A percentile compares a stretch with the other conserved stretches of the same genome.
These are phyloP conservation scores for Acrocephalus arundinaceus DNA, from an alignment of 2,113 vertebrate species.

Conservation along the genomic window DNA sequence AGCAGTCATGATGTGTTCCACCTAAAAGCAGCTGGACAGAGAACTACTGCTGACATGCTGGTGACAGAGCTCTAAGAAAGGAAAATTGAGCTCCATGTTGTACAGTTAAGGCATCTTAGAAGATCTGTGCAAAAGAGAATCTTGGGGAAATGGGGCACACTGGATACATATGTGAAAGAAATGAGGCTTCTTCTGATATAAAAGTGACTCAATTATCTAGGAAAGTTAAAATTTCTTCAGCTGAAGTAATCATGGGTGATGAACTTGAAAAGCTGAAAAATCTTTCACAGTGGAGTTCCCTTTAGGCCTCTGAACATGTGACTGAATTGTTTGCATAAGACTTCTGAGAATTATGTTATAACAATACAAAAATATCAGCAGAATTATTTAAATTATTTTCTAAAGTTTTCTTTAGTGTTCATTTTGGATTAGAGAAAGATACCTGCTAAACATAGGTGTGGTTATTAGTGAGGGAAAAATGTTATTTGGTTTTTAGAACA, in stretches of 20 bases:
- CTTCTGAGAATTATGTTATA: neutral
- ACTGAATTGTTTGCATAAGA: neutral
- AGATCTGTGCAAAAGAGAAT: neutral
- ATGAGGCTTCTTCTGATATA: neutral
- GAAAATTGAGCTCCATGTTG: accelerated
- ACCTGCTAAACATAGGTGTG: neutral
- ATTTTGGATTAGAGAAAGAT: neutral
- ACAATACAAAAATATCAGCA: neutral
- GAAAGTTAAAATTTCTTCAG: neutral
- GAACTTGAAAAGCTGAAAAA: neutral
- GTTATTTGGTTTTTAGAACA: neutral
- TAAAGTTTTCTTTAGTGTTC: neutral
- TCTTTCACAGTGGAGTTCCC: neutral
- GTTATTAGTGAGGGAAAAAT: neutral
- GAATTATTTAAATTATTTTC: neutral
- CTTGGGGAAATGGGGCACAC: neutral
- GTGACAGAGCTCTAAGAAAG: neutral
- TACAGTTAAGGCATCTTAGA: neutral
- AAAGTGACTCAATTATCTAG: neutral
- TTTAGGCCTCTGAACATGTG: neutral
- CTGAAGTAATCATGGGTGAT: neutral
- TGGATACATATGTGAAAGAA: neutral
- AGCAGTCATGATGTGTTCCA: neutral
- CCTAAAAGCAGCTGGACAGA: neutral
- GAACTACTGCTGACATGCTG: neutral